phyloP scores from a whole-genome alignment of 2,797 vertebrate genomes.

The Dermochelys coriacea region DNA sequence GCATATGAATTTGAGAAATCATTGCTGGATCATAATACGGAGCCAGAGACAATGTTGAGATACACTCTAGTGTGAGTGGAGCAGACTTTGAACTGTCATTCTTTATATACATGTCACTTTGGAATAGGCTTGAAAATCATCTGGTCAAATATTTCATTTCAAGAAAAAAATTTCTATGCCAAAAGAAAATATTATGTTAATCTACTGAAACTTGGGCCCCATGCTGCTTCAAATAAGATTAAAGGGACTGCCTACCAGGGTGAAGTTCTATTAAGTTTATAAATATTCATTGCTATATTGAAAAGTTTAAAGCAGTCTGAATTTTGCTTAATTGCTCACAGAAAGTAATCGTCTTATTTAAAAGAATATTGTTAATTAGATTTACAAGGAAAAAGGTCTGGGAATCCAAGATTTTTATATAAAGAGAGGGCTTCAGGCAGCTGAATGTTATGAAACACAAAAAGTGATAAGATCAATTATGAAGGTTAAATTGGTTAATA shows the following conservation, averaged over 20 bases:
- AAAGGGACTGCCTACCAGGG: conserved; percentile 63
- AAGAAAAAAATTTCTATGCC: conserved; percentile 35
- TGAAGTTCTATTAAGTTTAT: conserved; percentile 72
- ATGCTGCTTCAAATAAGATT: conserved; percentile 74
- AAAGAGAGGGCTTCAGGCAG: conserved; percentile 30
- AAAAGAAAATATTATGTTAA: conserved; percentile 67
- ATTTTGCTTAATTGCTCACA: conserved; percentile 72
- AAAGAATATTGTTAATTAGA: conserved; percentile 73
- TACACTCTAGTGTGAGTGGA: background rate
- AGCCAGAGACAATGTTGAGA: conserved; percentile 34
- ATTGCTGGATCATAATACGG: conserved; percentile 46
- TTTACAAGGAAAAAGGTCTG: conserved; percentile 57
- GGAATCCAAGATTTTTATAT: conserved; percentile 35
- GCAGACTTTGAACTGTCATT: conserved; percentile 51
- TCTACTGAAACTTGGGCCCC: conserved; percentile 56
- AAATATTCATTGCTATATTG: conserved; percentile 73
- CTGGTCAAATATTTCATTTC: conserved; percentile 69
- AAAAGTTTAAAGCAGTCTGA: conserved; percentile 68
- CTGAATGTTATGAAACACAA: conserved; percentile 1
- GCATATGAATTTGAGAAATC: conserved; percentile 25
- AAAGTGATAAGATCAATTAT: conserved; percentile 41
- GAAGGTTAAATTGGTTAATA: conserved; percentile 38
- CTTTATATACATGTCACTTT: background rate
- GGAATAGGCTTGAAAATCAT: conserved; percentile 30
- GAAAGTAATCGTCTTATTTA: conserved; percentile 70